These are phyloP conservation scores for Drosophila pseudoananassae DNA, from an alignment of 1,140 invertebrate genomes.

Conservation along the genomic window DNA sequence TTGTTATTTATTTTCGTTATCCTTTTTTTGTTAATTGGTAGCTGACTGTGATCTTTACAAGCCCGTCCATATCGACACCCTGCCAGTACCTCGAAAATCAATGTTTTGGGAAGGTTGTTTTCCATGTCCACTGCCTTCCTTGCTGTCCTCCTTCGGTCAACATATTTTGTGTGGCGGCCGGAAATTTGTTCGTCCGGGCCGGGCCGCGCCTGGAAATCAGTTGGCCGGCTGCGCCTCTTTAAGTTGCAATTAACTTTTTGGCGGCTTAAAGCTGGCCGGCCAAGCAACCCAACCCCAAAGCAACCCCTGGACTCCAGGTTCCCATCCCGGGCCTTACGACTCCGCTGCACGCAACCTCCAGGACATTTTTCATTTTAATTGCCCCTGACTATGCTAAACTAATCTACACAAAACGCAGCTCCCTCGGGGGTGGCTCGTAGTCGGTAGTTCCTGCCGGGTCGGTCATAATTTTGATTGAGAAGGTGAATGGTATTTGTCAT, in stretches of 20 bases:
- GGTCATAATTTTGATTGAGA: constrained; percentile 83
- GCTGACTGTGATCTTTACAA: neutral
- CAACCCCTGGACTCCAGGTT: neutral
- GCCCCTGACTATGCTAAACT: constrained; percentile 71
- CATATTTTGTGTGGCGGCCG: constrained; percentile 62
- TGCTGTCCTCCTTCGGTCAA: constrained; percentile 53
- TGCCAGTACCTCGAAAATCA: neutral
- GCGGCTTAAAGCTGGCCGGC: constrained; percentile 46
- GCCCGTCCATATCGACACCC: too few species aligned
- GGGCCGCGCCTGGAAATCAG: constrained; percentile 68
- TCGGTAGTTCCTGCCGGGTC: constrained; percentile 36
- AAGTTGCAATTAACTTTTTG: constrained; percentile 80
- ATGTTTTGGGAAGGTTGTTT: constrained; percentile 5
- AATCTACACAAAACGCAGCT: constrained; percentile 78
- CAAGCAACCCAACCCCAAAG: constrained; percentile 10
- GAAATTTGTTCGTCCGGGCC: constrained; percentile 71
- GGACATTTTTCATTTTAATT: constrained; percentile 78
- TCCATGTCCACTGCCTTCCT: neutral
- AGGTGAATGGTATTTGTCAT: constrained; percentile 80
- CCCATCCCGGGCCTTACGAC: constrained; percentile 51
- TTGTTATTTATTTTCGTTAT: constrained; percentile 13
- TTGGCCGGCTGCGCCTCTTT: constrained; percentile 62
- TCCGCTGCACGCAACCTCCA: constrained; percentile 57
- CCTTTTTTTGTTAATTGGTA: constrained; percentile 8
- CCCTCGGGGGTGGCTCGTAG: constrained; percentile 55